A percentile compares a stretch with the other conserved stretches of the same genome.
Evolutionary conservation across 2,113 vertebrate species (phyloP).

Genomic region (Rana temporaria): DNA sequence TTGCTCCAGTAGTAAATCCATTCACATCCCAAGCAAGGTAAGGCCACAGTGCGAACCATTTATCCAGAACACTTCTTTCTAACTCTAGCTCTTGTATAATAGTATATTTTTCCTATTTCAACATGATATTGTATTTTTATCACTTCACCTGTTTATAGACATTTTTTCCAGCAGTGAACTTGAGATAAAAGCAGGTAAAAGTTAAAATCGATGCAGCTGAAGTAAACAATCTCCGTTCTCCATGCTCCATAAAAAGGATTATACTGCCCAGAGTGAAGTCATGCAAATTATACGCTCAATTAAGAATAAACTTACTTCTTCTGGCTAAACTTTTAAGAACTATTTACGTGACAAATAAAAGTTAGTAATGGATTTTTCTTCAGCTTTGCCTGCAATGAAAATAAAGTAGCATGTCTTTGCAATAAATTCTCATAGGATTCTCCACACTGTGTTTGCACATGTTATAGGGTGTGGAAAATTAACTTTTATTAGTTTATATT

Average conservation of each 20-base stretch:
- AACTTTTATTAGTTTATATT: no score
- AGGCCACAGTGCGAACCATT: no score
- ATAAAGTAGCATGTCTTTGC: background rate
- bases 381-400: background rate
- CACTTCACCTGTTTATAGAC: background rate
- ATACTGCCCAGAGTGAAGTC: constrained; percentile 26
- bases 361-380: constrained; percentile 37
- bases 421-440: no score
- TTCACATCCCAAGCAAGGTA: no score
- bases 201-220: constrained; percentile 8
- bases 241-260: constrained; percentile 43
- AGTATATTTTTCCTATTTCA: no score
- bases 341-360: constrained; percentile 22
- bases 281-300: constrained; percentile 51
- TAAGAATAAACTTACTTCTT: constrained; percentile 51
- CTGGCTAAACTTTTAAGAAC: constrained; percentile 50
- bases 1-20: no score
- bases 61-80: no score
- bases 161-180: background rate
- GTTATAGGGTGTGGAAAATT: no score
- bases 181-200: constrained; percentile 7
- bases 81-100: no score
- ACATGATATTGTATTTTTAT: no score
- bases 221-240: constrained; percentile 13
- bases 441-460: no score